These are phyloP conservation scores for Dicerorhinus sumatrensis DNA, from an alignment of 2,113 vertebrate species.

Conservation along the genomic window DNA sequence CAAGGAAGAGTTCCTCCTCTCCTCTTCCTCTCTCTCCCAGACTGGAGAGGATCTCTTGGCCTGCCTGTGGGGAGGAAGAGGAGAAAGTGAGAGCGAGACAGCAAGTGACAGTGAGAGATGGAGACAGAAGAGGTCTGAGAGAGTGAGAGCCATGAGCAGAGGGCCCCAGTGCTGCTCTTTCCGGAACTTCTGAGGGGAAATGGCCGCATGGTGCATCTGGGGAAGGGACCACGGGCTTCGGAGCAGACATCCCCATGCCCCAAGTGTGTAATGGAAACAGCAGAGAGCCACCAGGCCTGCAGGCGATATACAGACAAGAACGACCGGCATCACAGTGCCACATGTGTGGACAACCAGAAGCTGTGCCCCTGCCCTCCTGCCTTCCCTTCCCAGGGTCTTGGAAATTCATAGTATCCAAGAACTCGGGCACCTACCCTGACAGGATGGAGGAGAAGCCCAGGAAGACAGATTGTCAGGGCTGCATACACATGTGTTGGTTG, in stretches of 20 bases:
- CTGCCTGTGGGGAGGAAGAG: neutral
- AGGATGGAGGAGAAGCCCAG: neutral
- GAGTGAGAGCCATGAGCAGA: neutral
- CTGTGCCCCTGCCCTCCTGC: neutral
- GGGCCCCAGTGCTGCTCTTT: neutral
- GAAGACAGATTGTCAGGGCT: neutral
- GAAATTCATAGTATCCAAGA: neutral
- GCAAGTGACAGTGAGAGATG: neutral
- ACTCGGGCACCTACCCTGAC: too few species aligned
- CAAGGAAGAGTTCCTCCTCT: neutral
- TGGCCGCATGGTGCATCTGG: neutral
- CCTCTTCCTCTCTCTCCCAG: neutral
- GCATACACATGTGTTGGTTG: rapidly evolving
- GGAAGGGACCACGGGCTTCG: neutral
- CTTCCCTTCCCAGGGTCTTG: neutral
- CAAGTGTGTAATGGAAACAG: neutral
- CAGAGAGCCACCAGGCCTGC: neutral
- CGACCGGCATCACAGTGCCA: neutral
- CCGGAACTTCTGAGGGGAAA: neutral
- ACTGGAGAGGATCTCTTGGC: neutral
- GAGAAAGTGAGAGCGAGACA: neutral
- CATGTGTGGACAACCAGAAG: neutral
- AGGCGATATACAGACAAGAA: neutral
- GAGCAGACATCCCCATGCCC: neutral
- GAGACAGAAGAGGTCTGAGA: neutral